Percentiles rank a stretch among this genome's conserved stretches.
Conservation (phyloP, 2,797 vertebrate genomes). For the Microctenopoma stevenorrisi region DNA sequence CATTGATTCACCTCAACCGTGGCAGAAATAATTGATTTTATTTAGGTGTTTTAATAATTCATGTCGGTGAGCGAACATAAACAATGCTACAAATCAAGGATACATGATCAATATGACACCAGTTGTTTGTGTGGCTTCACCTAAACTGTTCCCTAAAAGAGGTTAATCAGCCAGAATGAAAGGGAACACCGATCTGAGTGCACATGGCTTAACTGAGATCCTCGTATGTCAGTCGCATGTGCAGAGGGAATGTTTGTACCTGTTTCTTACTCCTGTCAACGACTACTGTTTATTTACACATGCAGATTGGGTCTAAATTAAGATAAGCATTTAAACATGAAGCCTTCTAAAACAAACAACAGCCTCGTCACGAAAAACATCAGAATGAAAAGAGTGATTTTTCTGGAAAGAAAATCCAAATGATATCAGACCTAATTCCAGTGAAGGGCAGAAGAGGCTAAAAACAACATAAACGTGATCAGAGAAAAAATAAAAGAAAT, state of each 20-base stretch:
- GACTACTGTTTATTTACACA: constrained; percentile 1
- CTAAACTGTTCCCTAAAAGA: background rate
- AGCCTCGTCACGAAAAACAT: background rate
- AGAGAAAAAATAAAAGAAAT: background rate
- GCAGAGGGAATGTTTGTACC: background rate
- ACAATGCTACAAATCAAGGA: too few species aligned
- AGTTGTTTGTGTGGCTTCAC: background rate
- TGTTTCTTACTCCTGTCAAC: background rate
- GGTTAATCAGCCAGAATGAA: background rate
- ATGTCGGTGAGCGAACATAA: too few species aligned
- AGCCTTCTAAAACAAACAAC: constrained; percentile 1
- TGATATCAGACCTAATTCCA: background rate
- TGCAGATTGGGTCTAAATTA: background rate
- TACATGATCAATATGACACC: background rate
- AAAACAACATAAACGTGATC: constrained; percentile 3
- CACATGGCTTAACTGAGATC: background rate
- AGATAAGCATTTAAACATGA: background rate
- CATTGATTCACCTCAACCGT: too few species aligned
- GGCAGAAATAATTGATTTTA: too few species aligned
- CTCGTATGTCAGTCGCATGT: background rate
- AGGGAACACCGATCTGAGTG: background rate
- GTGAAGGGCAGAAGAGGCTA: background rate
- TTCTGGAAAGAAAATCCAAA: constrained; percentile 1
- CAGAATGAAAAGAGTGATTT: background rate
- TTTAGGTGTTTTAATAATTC: too few species aligned